Evolutionary conservation across 2,888 invertebrate genomes (phyloP).

Genomic region (Oegoconia quadripuncta): DNA sequence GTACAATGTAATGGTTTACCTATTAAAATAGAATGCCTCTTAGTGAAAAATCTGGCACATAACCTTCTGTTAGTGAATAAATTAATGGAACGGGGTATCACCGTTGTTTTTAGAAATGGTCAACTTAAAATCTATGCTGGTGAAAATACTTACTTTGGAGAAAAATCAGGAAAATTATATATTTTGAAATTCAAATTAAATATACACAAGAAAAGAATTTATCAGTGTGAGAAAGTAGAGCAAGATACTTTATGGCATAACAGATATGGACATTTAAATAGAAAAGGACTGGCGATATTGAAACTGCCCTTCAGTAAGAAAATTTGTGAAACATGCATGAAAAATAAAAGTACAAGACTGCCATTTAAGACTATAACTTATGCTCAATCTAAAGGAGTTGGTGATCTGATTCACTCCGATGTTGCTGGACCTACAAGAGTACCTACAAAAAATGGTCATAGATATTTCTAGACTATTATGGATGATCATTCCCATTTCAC

Average conservation of each 20-base stretch:
- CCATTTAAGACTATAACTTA: conserved; percentile 8
- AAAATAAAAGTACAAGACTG: conserved; percentile 11
- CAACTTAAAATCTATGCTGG: no score
- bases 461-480: conserved; percentile 16
- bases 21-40: not conserved
- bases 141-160: not conserved
- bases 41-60: not conserved
- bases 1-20: not conserved
- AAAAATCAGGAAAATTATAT: not conserved
- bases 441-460: conserved; percentile 11
- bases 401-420: conserved; percentile 19
- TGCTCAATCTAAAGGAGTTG: conserved; percentile 7
- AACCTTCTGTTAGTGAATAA: conserved; percentile 12
- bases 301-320: conserved; percentile 3
- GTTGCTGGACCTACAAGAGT: conserved; percentile 19
- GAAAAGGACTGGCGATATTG: conserved; percentile 9
- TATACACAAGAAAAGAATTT: no score
- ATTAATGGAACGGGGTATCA: conserved; percentile 5
- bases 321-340: conserved; percentile 10
- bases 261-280: conserved; percentile 16
- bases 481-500: conserved; percentile 22
- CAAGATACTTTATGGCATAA: conserved; percentile 14
- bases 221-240: no score
- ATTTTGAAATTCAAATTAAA: no score
- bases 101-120: conserved; percentile 2